Conservation (phyloP, 2,888 invertebrate species). For the Ectemnius continuus region DNA sequence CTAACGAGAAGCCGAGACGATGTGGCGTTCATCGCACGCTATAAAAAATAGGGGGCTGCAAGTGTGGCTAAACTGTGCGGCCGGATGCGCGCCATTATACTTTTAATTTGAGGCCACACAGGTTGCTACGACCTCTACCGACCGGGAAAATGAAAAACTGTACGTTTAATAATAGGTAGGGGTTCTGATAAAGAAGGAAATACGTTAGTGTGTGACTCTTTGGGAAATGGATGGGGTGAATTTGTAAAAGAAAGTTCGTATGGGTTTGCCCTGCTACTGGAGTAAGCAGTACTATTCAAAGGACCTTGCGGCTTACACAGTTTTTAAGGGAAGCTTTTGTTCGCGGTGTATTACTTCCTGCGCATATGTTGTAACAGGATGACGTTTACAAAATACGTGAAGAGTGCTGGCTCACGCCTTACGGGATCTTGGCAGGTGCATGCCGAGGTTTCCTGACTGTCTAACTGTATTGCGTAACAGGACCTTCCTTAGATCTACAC, state of each 20-base stretch:
- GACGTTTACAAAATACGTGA: constrained; percentile 9
- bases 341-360: constrained; percentile 11
- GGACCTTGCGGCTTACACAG: too few species aligned
- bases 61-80: constrained; percentile 62
- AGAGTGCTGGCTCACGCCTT: constrained; percentile 32
- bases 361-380: constrained; percentile 28
- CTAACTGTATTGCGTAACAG: constrained; percentile 65
- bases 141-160: constrained; percentile 9
- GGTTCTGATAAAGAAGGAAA: too few species aligned
- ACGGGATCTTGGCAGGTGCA: constrained; percentile 65
- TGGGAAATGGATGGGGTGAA: too few species aligned
- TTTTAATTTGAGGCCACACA: constrained; percentile 70
- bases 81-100: constrained; percentile 64
- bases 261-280: background rate
- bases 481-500: constrained; percentile 50
- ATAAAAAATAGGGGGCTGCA: constrained; percentile 60
- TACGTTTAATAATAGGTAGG: background rate
- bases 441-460: constrained; percentile 55
- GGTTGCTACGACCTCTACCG: constrained; percentile 18
- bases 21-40: constrained; percentile 58
- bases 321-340: background rate
- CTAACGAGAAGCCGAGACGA: constrained; percentile 69
- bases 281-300: background rate
- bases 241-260: too few species aligned
- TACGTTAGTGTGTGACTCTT: too few species aligned